Base-by-base conservation (phyloP, 2,888 invertebrate genomes). In the Acrobeloides nanus region DNA sequence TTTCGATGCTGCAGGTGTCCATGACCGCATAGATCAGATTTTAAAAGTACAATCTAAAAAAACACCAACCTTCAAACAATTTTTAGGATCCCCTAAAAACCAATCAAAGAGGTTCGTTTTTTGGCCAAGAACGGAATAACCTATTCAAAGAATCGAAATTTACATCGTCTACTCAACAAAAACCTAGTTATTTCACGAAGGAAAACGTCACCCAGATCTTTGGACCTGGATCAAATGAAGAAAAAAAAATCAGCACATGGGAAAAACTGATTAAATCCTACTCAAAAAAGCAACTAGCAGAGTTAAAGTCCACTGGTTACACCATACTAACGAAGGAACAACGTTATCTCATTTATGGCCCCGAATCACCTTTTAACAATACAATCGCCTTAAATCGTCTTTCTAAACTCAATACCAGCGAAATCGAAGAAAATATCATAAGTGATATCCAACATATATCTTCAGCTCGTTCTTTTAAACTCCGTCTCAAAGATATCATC, bases 1-100 rank as follows among this genome's bases (percentile, higher is more conserved):
- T 26, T 53, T 67, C 39, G 67, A 67, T 35, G 58, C 62, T 10
- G 51, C 62, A 33, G 66, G 65, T 4, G 53, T 53, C n/a, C 24
- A 37, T 8, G 53, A 53, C 20, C 18, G 37, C 12, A 20, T 44
- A n/a, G n/a, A n/a, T n/a, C n/a, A n/a, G n/a, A n/a, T n/a, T n/a
- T n/a, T n/a, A n/a, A n/a, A n/a, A n/a, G n/a, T n/a, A n/a, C n/a
- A n/a, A n/a, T n/a, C n/a, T n/a, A n/a, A n/a, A n/a, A n/a, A n/a
- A n/a, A n/a, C n/a, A n/a, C n/a, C n/a, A n/a, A n/a, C n/a, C n/a
- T n/a, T n/a, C n/a, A n/a, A n/a, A 40, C 25, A 26, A 46, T n/a
- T n/a, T n/a, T n/a, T n/a, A n/a, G n/a, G n/a, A n/a, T n/a, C n/a
- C n/a, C n/a, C n/a, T n/a, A n/a, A n/a, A n/a, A n/a, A n/a, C n/a